Conservation (phyloP, 1,140 invertebrate species). For the Pogonomyrmex californicus region DNA sequence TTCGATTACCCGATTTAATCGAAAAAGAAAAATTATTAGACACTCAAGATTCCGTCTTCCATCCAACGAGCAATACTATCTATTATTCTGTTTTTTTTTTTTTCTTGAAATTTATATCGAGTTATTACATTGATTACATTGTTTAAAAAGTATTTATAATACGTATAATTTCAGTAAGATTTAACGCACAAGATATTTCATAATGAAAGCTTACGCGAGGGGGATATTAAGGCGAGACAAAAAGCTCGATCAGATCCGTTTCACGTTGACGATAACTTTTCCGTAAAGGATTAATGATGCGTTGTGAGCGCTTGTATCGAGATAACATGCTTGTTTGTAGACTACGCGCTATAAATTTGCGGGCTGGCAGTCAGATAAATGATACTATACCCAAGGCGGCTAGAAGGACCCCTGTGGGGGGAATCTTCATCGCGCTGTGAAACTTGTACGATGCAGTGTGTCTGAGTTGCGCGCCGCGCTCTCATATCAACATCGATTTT, state of each 20-base stretch:
- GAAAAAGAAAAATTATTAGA: too few relatives aligned
- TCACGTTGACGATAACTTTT: slow-evolving; percentile 64
- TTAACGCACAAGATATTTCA: slow-evolving; percentile 7
- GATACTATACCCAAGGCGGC: slow-evolving; percentile 69
- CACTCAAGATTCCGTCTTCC: too few relatives aligned
- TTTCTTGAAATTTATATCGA: background rate
- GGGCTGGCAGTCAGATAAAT: slow-evolving; percentile 66
- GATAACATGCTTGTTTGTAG: slow-evolving; percentile 64
- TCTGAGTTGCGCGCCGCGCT: slow-evolving; percentile 27
- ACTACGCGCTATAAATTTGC: slow-evolving; percentile 62
- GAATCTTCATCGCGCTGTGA: slow-evolving; percentile 65
- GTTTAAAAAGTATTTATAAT: slow-evolving; percentile 3
- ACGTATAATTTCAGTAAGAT: background rate
- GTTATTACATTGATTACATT: background rate
- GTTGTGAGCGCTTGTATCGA: slow-evolving; percentile 62
- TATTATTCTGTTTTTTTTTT: background rate
- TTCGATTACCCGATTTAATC: too few relatives aligned
- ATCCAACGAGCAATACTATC: too few relatives aligned
- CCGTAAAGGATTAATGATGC: slow-evolving; percentile 64
- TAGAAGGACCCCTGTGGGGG: slow-evolving; percentile 69
- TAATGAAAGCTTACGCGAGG: slow-evolving; percentile 16
- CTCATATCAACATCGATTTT: slow-evolving; percentile 67
- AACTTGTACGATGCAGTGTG: slow-evolving; percentile 63
- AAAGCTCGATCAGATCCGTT: slow-evolving; percentile 43
- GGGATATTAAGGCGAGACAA: slow-evolving; percentile 22